Evolutionary conservation across 2,113 vertebrate genomes (phyloP).

Genomic region (Lonchura striata): DNA sequence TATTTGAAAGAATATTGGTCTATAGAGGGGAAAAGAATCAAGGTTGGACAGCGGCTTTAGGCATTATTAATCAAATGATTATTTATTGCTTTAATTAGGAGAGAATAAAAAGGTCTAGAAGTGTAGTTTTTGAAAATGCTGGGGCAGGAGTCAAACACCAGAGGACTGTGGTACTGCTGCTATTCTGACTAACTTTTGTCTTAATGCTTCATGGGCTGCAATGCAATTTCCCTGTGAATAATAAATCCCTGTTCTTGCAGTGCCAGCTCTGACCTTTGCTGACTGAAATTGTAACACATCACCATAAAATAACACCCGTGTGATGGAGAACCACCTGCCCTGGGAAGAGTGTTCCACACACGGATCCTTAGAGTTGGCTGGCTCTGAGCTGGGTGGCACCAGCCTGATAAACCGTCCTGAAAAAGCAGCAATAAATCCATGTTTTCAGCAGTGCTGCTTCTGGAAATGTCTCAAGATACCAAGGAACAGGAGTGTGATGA

Average conservation of each 20-base stretch:
- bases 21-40: background rate
- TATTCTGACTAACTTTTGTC: background rate
- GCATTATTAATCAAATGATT: background rate
- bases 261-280: constrained; percentile 35
- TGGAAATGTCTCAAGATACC: background rate
- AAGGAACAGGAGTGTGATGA: background rate
- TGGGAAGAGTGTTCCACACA: background rate
- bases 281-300: background rate
- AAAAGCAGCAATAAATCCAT: background rate
- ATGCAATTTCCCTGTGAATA: background rate
- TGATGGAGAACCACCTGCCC: background rate
- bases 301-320: background rate
- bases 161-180: background rate
- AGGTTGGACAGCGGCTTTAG: background rate
- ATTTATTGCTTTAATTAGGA: background rate
- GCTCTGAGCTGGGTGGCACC: background rate
- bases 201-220: background rate
- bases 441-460: background rate
- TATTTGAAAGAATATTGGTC: background rate
- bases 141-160: background rate
- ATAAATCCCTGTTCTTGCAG: background rate
- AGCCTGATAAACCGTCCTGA: background rate
- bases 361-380: background rate
- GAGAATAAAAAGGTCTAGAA: background rate
- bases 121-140: background rate